Evolutionary conservation across 2,888 invertebrate species (phyloP), one percentile per base, ranked within the genome.

Genomic region (Eupeodes latifasciatus): DNA sequence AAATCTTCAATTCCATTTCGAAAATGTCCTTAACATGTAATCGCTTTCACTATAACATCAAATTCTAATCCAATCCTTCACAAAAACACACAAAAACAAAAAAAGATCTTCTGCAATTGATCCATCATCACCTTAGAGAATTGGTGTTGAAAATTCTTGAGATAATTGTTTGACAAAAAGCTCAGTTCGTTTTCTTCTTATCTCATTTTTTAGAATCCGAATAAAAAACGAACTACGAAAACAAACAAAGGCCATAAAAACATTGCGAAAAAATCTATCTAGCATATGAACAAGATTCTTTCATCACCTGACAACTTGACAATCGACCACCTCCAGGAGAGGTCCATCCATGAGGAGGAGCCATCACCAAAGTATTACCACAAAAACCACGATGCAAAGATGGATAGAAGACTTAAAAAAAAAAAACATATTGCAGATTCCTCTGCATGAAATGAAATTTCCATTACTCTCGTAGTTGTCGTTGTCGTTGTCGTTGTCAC

Each of bases 381-480:
- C 71, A 1, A 61, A 40, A 36, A 67, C 72, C 40, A 59, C 72
- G 47, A 57, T 47, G 19, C 36, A 62, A 47, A 34, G 12, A 74
- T 10, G 34, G 44, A 55, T 11, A 12, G 19, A 40, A 34, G 34
- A 7, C 19, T 34, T 44, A 47, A 67, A 34, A 72, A 85, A 14
- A 34, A 80, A 55, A 75, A 16, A 14, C 7, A 34, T 66, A 76
- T n/a, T 72, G n/a, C 40, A 76, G 66, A 84, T 69, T 84, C 59
- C 81, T 88, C 77, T 81, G 44, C 59, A 59, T 72, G 62, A 85
- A 85, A 88, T 85, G 88, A 85, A 88, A 88, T 88, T 85, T 85
- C 81, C 85, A 85, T 78, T 85, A 78, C 77, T 77, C 78, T 57
- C 40, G 9, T 40, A 5, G 40, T 40, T 40, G 9, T 40, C 40